Conservation (phyloP, 2,888 invertebrate species). For the Ptychoptera contaminata region DNA sequence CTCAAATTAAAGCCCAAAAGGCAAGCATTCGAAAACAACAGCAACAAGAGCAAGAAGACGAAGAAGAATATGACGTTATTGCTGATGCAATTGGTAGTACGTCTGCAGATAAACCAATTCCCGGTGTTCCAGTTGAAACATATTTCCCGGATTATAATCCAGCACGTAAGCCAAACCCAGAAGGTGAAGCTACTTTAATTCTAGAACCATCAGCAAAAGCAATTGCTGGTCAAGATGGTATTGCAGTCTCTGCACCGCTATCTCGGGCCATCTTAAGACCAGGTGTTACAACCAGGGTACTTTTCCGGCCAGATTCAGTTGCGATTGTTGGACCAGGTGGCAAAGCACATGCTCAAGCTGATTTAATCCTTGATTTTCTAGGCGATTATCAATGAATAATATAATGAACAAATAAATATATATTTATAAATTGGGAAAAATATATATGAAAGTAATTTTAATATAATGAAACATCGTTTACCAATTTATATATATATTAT, state of each 20-base stretch:
- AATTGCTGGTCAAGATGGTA: slow-evolving; percentile 45
- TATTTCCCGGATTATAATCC: background rate
- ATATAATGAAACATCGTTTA: background rate
- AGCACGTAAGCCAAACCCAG: background rate
- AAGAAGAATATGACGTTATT: slow-evolving; percentile 13
- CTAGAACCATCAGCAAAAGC: slow-evolving; percentile 52
- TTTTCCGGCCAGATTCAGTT: slow-evolving; percentile 49
- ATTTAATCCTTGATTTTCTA: slow-evolving; percentile 40
- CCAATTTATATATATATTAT: too few relatives aligned
- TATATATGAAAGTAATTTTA: background rate
- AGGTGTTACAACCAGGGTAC: slow-evolving; percentile 43
- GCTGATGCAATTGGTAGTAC: slow-evolving; percentile 24
- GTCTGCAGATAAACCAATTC: slow-evolving; percentile 17
- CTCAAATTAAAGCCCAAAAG: background rate
- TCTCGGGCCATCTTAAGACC: slow-evolving; percentile 46
- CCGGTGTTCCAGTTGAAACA: slow-evolving; percentile 16
- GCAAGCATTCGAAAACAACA: background rate
- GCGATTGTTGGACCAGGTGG: slow-evolving; percentile 63
- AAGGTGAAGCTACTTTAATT: slow-evolving; percentile 29
- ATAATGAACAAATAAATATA: background rate
- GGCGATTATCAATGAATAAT: slow-evolving; percentile 5
- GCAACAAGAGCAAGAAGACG: slow-evolving; percentile 2
- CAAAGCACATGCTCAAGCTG: slow-evolving; percentile 58
- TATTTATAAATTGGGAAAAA: too few relatives aligned
- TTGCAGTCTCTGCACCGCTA: slow-evolving; percentile 52